Base-by-base conservation (phyloP, 2,888 invertebrate species). In the Ischnus inquisitorius region DNA sequence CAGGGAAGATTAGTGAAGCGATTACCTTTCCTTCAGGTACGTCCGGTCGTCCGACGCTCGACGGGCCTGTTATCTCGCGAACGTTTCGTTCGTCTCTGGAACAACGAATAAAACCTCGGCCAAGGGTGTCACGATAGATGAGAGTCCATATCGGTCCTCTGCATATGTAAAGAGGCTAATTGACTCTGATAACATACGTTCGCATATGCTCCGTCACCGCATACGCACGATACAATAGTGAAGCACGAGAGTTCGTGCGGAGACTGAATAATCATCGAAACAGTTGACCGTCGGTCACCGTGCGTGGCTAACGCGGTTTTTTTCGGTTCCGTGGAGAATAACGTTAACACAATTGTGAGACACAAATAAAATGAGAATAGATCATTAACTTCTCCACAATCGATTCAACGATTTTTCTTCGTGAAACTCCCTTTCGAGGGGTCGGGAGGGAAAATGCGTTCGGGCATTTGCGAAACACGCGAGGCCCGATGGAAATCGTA, bases 111-210 rank as follows among this genome's bases (percentile, higher is more conserved):
- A 6, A 46, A 19, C 28, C 22, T 41, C 6, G 22, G 68, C 34
- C 10, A 34, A 79, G 65, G 48, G 16, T 74, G 25, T 46, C 43
- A n/a, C n/a, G 39, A 34, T 43, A 76, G 74, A 83, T 79, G 60
- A 60, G 67, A n/a, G 76, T 74, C 65, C 77, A 5, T 87, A 85
- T 90, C 87, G 82, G 75, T 14, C n/a, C 25, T 71, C 69, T 76
- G 81, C 85, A 74, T 88, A 86, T 87, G 87, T 81, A 90, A 89
- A 86, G 87, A 85, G 88, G 88, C 86, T 89, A 90, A 91, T 88
- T 88, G 83, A 78, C 16, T 76, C 64, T 39, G 88, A 86, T 88
- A 91, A 88, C 83, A 67, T 25, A 75, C 67, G 76, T 57, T 79
- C 76, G 60, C 72, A 83, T 77, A 57, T 74, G 43, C n/a, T 57